Percentiles rank a stretch among this genome's conserved stretches.
phyloP scores from a whole-genome alignment of 37 sponge, comb jelly and placozoan genomes.

The Oopsacas minuta region DNA sequence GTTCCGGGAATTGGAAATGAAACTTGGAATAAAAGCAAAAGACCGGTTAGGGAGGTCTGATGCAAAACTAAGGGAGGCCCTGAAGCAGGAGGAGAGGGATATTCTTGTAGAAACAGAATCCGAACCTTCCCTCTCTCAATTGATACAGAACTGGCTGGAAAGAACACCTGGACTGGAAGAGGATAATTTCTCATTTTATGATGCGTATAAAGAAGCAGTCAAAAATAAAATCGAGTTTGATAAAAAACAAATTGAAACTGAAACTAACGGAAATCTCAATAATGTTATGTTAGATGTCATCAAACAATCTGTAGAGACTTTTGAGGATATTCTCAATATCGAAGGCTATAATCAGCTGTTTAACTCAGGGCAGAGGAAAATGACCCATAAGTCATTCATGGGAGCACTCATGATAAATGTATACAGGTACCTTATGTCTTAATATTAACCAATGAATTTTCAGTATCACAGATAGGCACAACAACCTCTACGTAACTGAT shows the following conservation, averaged over 20 bases:
- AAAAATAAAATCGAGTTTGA: slow-evolving; percentile 18
- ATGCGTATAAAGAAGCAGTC: slow-evolving; percentile 20
- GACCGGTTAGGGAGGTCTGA: background rate
- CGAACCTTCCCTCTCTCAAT: background rate
- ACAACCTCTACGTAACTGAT: too few species aligned
- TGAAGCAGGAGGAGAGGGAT: background rate
- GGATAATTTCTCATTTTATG: slow-evolving; percentile 31
- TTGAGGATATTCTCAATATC: slow-evolving; percentile 20
- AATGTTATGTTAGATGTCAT: background rate
- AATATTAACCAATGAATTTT: too few species aligned
- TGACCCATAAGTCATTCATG: slow-evolving; percentile 33
- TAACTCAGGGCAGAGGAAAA: slow-evolving; percentile 21
- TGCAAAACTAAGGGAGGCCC: background rate
- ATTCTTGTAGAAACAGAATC: background rate
- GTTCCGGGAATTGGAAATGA: slow-evolving; percentile 35
- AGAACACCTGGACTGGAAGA: slow-evolving; percentile 47
- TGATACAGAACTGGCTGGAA: slow-evolving; percentile 35
- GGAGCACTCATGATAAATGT: slow-evolving; percentile 47
- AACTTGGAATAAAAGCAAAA: slow-evolving; percentile 26
- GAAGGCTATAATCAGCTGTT: background rate
- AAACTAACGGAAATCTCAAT: background rate
- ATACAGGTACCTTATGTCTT: too few species aligned
- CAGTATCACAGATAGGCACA: too few species aligned
- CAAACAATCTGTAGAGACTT: background rate
- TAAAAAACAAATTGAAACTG: slow-evolving; percentile 18